These are phyloP conservation scores for Trissonchulus sp. DNA, from an alignment of 2,888 invertebrate species.

Conservation along the genomic window DNA sequence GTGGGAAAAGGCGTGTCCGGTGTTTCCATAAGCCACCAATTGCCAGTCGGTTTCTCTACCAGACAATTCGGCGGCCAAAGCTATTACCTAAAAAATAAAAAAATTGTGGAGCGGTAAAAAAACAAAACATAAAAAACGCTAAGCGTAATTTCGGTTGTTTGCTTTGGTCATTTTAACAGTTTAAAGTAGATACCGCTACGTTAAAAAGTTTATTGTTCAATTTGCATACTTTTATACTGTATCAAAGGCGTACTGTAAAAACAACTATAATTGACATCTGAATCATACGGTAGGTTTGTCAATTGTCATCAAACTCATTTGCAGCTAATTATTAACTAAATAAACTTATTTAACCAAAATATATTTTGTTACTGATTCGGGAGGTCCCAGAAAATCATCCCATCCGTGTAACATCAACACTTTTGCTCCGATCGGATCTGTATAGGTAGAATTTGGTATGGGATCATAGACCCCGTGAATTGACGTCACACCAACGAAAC, in stretches of 20 bases:
- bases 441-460: background rate
- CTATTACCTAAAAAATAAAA: background rate
- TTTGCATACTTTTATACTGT: no score
- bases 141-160: no score
- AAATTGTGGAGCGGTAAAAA: background rate
- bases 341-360: no score
- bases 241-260: no score
- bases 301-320: background rate
- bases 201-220: no score
- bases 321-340: background rate
- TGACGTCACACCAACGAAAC: background rate
- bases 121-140: no score
- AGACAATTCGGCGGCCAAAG: background rate
- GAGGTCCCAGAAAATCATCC: constrained; percentile 10
- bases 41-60: constrained; percentile 22
- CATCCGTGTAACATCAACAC: constrained; percentile 18
- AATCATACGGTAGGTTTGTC: no score
- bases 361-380: background rate
- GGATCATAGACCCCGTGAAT: constrained; percentile 12
- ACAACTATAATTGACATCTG: no score
- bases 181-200: no score
- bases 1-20: constrained; percentile 13
- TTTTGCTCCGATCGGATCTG: constrained; percentile 11
- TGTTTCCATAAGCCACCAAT: background rate
- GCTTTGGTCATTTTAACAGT: no score